Percentiles rank a stretch among this genome's conserved stretches.
Evolutionary conservation across 2,113 vertebrate genomes (phyloP).

Genomic region (Spheniscus mendiculus): DNA sequence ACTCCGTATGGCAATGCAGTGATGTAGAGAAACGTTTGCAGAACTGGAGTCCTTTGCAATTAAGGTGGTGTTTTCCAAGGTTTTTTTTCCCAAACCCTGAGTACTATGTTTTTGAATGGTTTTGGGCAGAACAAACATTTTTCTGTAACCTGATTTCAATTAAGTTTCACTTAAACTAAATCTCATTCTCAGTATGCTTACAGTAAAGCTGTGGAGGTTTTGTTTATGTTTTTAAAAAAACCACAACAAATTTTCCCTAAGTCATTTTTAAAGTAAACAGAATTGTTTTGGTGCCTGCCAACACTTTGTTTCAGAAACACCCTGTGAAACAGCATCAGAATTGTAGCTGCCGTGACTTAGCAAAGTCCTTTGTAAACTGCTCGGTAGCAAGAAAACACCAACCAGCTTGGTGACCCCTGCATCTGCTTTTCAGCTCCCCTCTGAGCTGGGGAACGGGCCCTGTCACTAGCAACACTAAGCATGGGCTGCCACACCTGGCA

Average conservation of each 20-base stretch:
- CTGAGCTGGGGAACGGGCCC: not conserved
- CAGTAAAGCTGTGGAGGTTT: not conserved
- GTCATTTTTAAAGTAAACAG: not conserved
- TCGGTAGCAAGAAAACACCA: not conserved
- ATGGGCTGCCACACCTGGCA: not conserved
- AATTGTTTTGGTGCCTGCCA: not conserved
- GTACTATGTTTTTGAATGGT: not conserved
- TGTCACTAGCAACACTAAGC: not conserved
- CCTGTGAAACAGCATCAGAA: not conserved
- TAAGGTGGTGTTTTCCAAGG: not conserved
- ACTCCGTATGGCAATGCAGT: rapidly evolving
- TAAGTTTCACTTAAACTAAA: not conserved
- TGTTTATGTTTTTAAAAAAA: not conserved
- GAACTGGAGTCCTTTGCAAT: not conserved
- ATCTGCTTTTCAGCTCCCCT: not conserved
- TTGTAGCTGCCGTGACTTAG: not conserved
- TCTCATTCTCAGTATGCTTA: not conserved
- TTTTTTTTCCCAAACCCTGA: not conserved
- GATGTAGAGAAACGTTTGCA: rapidly evolving
- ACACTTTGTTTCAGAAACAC: not conserved
- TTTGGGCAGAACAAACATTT: not conserved
- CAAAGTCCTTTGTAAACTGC: not conserved
- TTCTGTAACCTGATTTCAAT: not conserved
- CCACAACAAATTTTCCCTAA: not conserved
- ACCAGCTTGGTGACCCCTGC: not conserved